phyloP scores from a whole-genome alignment of 1,140 invertebrate genomes.

The Hylaeus volcanicus region DNA sequence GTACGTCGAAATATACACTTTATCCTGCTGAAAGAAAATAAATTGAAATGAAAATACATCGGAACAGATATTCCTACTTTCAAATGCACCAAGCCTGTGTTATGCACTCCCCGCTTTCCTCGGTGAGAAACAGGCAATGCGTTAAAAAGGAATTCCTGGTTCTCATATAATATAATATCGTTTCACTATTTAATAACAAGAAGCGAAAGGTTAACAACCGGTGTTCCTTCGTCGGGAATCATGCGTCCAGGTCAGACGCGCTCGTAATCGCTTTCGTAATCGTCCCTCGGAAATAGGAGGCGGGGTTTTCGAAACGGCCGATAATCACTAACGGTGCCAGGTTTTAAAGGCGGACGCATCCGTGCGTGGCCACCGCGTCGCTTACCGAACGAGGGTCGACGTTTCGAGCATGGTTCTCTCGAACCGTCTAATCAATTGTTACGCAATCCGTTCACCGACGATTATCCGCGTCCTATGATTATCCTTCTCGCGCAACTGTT shows the following conservation, averaged over 20 bases:
- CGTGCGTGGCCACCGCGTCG: background rate
- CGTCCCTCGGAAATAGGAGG: background rate
- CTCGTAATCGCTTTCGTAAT: background rate
- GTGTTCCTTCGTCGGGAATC: too few relatives aligned
- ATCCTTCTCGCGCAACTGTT: background rate
- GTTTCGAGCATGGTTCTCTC: background rate
- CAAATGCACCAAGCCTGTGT: too few relatives aligned
- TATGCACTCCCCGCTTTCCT: too few relatives aligned
- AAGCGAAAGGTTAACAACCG: background rate
- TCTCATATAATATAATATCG: too few relatives aligned
- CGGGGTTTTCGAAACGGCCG: conserved; percentile 9
- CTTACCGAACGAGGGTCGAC: background rate
- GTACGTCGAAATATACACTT: too few relatives aligned
- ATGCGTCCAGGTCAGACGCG: background rate
- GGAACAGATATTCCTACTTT: too few relatives aligned
- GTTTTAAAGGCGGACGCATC: background rate
- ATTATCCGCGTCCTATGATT: background rate
- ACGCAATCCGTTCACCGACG: background rate
- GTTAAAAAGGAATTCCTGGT: too few relatives aligned
- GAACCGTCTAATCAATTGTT: conserved; percentile 3
- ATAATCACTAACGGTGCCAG: background rate
- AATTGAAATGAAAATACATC: too few relatives aligned
- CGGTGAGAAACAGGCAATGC: too few relatives aligned
- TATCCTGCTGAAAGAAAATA: too few relatives aligned
- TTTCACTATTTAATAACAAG: background rate